These are phyloP conservation scores for Thermophis baileyi DNA, from an alignment of 2,113 vertebrate species.

Conservation along the genomic window DNA sequence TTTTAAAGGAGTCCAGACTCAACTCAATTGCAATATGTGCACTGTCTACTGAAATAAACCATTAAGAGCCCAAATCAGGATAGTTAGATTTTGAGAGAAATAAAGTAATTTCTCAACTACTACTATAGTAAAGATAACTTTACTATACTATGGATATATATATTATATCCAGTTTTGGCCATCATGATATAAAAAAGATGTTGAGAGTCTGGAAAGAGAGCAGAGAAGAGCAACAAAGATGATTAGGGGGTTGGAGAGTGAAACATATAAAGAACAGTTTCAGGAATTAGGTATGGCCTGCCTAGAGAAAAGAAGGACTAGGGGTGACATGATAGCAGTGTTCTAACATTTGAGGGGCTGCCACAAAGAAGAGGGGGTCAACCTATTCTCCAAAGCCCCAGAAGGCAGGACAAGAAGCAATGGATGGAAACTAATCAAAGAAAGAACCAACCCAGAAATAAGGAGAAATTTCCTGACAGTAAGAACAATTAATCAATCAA, in stretches of 20 bases:
- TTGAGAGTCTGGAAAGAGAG: not conserved
- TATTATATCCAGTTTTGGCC: not conserved
- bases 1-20: not conserved
- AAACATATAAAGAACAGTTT: not conserved
- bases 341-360: not conserved
- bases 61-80: not conserved
- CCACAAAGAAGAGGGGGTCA: not conserved
- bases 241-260: not conserved
- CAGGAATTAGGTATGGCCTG: not conserved
- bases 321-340: not conserved
- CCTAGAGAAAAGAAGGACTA: not conserved
- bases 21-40: not conserved
- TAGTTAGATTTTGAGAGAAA: not conserved
- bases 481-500: not conserved
- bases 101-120: not conserved
- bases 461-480: not conserved
- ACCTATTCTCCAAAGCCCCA: not conserved
- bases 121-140: not conserved
- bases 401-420: not conserved
- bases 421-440: not conserved
- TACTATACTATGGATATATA: not conserved
- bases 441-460: not conserved
- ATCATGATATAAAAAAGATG: not conserved
- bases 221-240: not conserved
- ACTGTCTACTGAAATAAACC: not conserved